Evolutionary conservation across 1,140 invertebrate species (phyloP).

Genomic region (Diorhabda sublineata): DNA sequence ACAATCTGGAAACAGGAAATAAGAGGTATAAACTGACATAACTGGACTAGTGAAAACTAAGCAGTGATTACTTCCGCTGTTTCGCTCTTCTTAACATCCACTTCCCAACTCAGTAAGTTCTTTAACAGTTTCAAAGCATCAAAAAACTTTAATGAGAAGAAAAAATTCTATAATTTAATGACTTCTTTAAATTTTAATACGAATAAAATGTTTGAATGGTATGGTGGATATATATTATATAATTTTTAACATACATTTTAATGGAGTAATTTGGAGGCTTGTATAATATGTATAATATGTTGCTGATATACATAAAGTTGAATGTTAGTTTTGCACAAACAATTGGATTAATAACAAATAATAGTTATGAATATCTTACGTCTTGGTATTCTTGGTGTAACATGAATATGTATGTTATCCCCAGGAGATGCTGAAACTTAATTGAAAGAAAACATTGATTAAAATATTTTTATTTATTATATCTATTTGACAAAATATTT

Average conservation of each 20-base stretch:
- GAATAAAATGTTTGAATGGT: not conserved
- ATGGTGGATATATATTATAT: not conserved
- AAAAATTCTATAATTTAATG: too few species aligned
- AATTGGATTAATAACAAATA: constrained; percentile 4
- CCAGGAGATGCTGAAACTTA: constrained; percentile 46
- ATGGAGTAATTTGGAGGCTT: not conserved
- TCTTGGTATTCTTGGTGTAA: constrained; percentile 44
- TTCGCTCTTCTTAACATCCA: too few species aligned
- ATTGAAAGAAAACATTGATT: constrained; percentile 33
- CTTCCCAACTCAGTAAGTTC: too few species aligned
- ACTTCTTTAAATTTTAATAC: not conserved
- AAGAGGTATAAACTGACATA: too few species aligned
- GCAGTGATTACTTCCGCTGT: too few species aligned
- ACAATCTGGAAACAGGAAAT: too few species aligned
- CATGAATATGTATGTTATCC: constrained; percentile 48
- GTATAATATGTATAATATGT: constrained; percentile 1
- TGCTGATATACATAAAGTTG: not conserved
- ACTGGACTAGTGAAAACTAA: too few species aligned
- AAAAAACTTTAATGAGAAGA: too few species aligned
- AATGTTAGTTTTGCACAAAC: constrained; percentile 3
- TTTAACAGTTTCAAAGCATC: too few species aligned
- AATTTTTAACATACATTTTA: not conserved
- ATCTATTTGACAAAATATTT: too few species aligned
- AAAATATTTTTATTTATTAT: too few species aligned
- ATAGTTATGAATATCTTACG: constrained; percentile 41